Conservation (phyloP, 2,113 vertebrate species). For the Salvelinus alpinus region DNA sequence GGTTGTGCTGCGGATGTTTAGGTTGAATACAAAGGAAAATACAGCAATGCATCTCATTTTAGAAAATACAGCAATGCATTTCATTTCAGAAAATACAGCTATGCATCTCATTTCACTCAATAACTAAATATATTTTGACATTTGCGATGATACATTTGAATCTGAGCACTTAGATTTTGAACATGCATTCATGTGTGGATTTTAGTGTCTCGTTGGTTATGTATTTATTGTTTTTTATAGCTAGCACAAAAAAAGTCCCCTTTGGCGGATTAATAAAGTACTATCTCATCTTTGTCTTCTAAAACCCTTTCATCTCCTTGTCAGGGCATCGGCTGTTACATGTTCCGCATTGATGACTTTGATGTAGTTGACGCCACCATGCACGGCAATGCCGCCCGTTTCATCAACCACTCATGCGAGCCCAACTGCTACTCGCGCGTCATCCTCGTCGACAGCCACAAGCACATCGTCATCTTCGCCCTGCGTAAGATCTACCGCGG, state of each 20-base stretch:
- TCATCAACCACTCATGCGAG: slow-evolving; percentile 94
- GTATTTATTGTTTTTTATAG: too few relatives aligned
- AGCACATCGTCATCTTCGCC: slow-evolving; percentile 92
- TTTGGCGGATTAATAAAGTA: too few relatives aligned
- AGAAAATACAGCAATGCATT: too few relatives aligned
- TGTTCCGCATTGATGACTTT: slow-evolving; percentile 94
- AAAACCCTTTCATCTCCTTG: neutral
- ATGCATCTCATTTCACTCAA: neutral
- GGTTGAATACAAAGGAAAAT: neutral
- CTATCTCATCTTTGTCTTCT: neutral
- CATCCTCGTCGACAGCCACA: slow-evolving; percentile 90
- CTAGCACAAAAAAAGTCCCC: too few relatives aligned
- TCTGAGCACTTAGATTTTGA: neutral
- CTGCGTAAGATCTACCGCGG: slow-evolving; percentile 87
- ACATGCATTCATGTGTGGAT: neutral
- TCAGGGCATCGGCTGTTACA: slow-evolving; percentile 92
- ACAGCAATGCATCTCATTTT: too few relatives aligned
- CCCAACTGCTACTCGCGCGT: slow-evolving; percentile 92
- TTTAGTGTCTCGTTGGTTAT: too few relatives aligned
- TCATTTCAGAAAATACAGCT: too few relatives aligned
- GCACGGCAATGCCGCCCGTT: slow-evolving; percentile 89
- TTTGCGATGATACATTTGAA: neutral
- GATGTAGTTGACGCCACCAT: slow-evolving; percentile 92
- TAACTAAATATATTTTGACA: neutral
- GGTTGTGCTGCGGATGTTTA: neutral